Base-by-base conservation (phyloP, 92 coral and sea anemone genomes). In the Zoanthus gigantus region DNA sequence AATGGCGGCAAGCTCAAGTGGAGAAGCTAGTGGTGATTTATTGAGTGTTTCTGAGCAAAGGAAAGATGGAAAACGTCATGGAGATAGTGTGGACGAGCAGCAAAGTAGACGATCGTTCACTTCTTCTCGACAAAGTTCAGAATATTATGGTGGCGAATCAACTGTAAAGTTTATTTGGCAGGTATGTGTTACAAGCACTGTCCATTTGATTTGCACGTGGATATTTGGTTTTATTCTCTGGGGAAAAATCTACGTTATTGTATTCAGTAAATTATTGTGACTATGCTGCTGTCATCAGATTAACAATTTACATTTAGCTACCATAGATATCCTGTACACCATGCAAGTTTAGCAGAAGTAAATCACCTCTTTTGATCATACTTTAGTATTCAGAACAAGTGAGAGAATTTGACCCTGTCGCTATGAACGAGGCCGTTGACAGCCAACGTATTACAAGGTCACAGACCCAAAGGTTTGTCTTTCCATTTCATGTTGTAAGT, bases 81-180 rank as follows among this genome's bases (percentile, higher is more conserved):
- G 37, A 45, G 75, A 81, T 66, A 30, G 60, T 46, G 16, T 42
- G 82, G 82, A 77, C 15, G 91, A 73, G 45, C 29, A 76, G 32
- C 65, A 31, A 28, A 89, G 29, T 61, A 88, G 88, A 60, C 69
- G 56, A 42, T 91, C 92, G 45, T 84, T 90, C 60, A 89, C 90
- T 57, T 77, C 83, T 18, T 74, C 95, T 16, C 90, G 95, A 74
- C 96, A 91, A 74, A 96, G 98, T 82, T 91, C 95, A 79, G 98
- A 96, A 86, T 96, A 91, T 65, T 84, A 91, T 52, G 86, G 92
- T 17, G 94, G 94, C 63, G 96, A 94, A 53, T 92, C 98, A 13
- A 96, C 98, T 56, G 87, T 91, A 30, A 90, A 94, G 79, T 88
- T 88, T 58, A 91, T 96, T 78, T 94, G 96, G 96, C 95, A 96